A percentile compares a stretch with the other conserved stretches of the same genome.
These are phyloP conservation scores for Hepsetus odoe DNA, from an alignment of 2,113 vertebrate genomes.

Conservation along the genomic window DNA sequence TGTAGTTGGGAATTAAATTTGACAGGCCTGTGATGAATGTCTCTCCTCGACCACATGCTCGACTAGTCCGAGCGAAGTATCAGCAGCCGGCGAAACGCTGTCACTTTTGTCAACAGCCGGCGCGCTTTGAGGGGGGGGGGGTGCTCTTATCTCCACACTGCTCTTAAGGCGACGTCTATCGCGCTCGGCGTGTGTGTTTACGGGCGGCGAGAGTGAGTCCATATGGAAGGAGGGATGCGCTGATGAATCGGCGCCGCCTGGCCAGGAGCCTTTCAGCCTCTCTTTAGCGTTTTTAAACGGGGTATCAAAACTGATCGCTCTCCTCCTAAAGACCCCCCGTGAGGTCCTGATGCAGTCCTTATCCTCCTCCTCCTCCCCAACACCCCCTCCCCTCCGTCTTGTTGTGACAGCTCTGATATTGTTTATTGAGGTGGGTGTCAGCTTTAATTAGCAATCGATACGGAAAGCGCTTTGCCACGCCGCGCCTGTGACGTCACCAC, in stretches of 20 bases:
- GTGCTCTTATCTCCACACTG: background rate
- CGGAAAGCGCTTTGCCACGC: slow-evolving; percentile 88
- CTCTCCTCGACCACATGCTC: slow-evolving; percentile 48
- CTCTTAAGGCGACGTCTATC: slow-evolving; percentile 15
- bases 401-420: slow-evolving; percentile 99
- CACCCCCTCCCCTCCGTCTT: slow-evolving; percentile 81
- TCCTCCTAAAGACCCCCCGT: slow-evolving; percentile 74
- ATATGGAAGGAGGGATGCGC: slow-evolving; percentile 78
- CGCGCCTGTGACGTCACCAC: slow-evolving; percentile 94
- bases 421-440: slow-evolving; percentile 99
- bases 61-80: slow-evolving; percentile 36
- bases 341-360: slow-evolving; percentile 85
- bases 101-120: slow-evolving; percentile 49
- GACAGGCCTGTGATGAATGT: slow-evolving; percentile 90
- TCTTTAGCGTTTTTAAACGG: slow-evolving; percentile 71
- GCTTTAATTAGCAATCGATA: slow-evolving; percentile 99
- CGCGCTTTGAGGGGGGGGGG: slow-evolving; percentile 23
- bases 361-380: slow-evolving; percentile 60
- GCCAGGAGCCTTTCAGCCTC: slow-evolving; percentile 61
- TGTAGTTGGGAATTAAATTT: slow-evolving; percentile 89
- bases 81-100: slow-evolving; percentile 21
- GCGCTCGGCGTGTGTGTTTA: slow-evolving; percentile 19
- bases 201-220: slow-evolving; percentile 65
- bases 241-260: slow-evolving; percentile 43
- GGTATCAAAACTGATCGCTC: slow-evolving; percentile 75